A percentile compares a stretch with the other conserved stretches of the same genome.
Evolutionary conservation across 2,888 invertebrate species (phyloP).

Genomic region (Dynastes hyllus): DNA sequence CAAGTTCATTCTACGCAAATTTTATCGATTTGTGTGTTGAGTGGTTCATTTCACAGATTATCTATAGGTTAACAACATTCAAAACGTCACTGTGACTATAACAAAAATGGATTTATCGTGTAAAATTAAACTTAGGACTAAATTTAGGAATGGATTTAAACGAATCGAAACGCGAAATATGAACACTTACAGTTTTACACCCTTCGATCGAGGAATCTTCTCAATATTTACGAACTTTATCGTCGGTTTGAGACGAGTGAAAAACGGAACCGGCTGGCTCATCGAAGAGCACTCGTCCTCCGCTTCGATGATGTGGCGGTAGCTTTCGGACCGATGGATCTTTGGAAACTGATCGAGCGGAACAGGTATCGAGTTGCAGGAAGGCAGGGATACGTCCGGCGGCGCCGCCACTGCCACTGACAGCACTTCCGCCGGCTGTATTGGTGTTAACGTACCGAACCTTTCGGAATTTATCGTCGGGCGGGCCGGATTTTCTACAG

Average conservation of each 20-base stretch:
- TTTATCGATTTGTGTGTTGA: neutral
- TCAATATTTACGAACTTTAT: constrained; percentile 69
- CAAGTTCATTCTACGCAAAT: too few species aligned
- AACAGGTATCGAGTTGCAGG: constrained; percentile 67
- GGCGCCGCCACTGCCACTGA: neutral
- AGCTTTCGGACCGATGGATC: constrained; percentile 74
- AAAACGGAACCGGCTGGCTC: constrained; percentile 60
- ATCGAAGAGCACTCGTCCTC: constrained; percentile 61
- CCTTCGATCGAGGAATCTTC: constrained; percentile 66
- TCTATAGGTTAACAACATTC: too few species aligned
- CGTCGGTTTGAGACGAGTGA: constrained; percentile 68
- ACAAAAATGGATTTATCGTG: too few species aligned
- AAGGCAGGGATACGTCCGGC: constrained; percentile 40
- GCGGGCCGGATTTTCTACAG: constrained; percentile 64
- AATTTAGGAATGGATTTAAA: too few species aligned
- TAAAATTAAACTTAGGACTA: too few species aligned
- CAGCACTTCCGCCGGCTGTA: constrained; percentile 54
- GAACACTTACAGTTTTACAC: constrained; percentile 67
- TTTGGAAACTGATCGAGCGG: constrained; percentile 72
- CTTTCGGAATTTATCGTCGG: constrained; percentile 58
- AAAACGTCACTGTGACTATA: too few species aligned
- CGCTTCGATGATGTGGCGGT: constrained; percentile 69
- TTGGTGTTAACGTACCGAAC: constrained; percentile 60
- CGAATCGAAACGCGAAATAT: too few species aligned
- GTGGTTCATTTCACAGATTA: neutral